A percentile compares a stretch with the other conserved stretches of the same genome.
Conservation (phyloP, 2,888 invertebrate species). For the Andrena hattorfiana region DNA sequence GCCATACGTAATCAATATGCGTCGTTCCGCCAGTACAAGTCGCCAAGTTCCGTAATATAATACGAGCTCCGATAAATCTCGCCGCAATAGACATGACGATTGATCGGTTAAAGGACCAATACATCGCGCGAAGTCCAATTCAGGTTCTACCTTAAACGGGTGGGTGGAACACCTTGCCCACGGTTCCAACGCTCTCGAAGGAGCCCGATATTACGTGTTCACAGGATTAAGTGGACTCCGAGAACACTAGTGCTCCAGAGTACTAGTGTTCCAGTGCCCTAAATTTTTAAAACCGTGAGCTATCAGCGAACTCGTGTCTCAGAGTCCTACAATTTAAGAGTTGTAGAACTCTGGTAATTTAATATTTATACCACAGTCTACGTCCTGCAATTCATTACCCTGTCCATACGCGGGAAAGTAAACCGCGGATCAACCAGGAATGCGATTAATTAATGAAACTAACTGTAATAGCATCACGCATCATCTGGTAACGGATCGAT, state of each 20-base stretch:
- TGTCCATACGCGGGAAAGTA: neutral
- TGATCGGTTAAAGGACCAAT: slow-evolving; percentile 17
- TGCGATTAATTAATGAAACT: slow-evolving; percentile 18
- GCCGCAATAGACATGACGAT: neutral
- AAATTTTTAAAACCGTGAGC: neutral
- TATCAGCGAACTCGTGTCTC: neutral
- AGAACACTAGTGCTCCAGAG: neutral
- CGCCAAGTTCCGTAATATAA: slow-evolving; percentile 22
- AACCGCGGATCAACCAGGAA: neutral
- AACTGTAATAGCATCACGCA: slow-evolving; percentile 17
- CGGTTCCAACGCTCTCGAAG: neutral
- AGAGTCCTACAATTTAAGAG: neutral
- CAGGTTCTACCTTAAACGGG: neutral
- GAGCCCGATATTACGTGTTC: neutral
- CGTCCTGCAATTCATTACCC: neutral
- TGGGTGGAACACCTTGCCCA: neutral
- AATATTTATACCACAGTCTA: no score
- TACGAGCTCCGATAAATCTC: slow-evolving; percentile 9
- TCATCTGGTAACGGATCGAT: slow-evolving; percentile 16
- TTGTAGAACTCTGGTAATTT: neutral
- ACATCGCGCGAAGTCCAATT: neutral
- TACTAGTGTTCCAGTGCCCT: neutral
- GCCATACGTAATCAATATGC: slow-evolving; percentile 25
- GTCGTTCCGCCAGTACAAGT: neutral
- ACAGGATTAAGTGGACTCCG: neutral